Conservation (phyloP, 2,797 vertebrate genomes). For the Hypotaenidia philippensis region DNA sequence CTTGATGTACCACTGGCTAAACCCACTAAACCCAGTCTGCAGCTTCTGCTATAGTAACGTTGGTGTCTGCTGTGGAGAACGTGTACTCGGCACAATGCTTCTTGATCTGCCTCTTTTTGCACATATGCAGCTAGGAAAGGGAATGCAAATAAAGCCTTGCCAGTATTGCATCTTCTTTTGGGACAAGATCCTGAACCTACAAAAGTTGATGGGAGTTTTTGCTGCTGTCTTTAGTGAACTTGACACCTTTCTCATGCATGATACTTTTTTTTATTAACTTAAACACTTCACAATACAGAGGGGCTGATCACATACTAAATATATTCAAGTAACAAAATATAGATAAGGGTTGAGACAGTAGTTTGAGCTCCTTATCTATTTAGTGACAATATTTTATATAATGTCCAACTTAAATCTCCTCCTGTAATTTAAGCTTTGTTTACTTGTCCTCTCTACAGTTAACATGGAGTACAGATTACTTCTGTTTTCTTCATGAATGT, state of each 20-base stretch:
- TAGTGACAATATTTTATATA: not conserved
- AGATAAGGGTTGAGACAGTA: not conserved
- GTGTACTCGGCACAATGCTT: not conserved
- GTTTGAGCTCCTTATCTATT: not conserved
- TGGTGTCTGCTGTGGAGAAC: constrained; percentile 8
- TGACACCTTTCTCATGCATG: not conserved
- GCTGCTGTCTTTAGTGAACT: not conserved
- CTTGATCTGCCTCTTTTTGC: not conserved
- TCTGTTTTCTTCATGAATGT: not conserved
- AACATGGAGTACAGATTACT: not conserved
- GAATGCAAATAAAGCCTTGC: not conserved
- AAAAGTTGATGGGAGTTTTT: not conserved
- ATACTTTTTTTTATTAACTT: not conserved
- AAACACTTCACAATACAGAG: not conserved
- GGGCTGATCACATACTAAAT: not conserved
- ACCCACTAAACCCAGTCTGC: not conserved
- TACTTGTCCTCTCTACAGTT: not conserved
- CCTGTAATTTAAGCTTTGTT: not conserved
- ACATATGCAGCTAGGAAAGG: not conserved
- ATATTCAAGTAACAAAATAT: not conserved
- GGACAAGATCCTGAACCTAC: not conserved
- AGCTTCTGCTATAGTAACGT: not conserved
- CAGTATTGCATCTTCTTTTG: not conserved
- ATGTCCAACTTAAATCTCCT: not conserved
- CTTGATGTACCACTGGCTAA: not conserved